phyloP scores from a whole-genome alignment of 2,888 invertebrate genomes.

The Lypha dubia region DNA sequence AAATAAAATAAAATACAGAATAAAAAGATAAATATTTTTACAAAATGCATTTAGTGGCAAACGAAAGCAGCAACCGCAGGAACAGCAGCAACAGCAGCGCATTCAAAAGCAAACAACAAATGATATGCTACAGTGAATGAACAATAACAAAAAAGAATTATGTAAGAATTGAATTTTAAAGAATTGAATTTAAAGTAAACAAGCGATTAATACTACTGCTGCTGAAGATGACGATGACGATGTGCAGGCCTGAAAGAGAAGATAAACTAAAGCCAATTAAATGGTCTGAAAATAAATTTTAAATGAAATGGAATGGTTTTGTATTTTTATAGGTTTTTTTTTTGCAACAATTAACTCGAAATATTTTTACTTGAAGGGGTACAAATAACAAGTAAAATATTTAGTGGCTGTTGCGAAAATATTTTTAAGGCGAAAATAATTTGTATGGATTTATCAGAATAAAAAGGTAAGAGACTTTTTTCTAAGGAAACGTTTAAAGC shows the following conservation, averaged over 20 bases:
- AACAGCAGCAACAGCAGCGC: slow-evolving; percentile 12
- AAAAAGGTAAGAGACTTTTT: too few species aligned
- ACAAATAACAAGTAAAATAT: not conserved
- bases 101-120: slow-evolving; percentile 53
- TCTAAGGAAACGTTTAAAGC: too few species aligned
- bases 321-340: slow-evolving; percentile 18
- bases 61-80: too few species aligned
- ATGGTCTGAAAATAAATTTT: slow-evolving; percentile 66
- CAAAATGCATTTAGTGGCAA: slow-evolving; percentile 61
- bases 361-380: not conserved
- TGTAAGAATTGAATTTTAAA: slow-evolving; percentile 17
- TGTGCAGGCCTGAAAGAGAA: slow-evolving; percentile 2
- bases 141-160: slow-evolving; percentile 31
- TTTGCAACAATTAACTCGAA: not conserved
- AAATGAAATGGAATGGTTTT: slow-evolving; percentile 50
- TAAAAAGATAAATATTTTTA: slow-evolving; percentile 19
- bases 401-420: not conserved
- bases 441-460: not conserved
- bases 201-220: not conserved
- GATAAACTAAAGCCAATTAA: slow-evolving; percentile 68
- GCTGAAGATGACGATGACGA: not conserved
- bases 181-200: not conserved
- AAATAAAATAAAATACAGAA: too few species aligned
- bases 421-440: not conserved
- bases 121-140: slow-evolving; percentile 37